These are phyloP conservation scores for Gymnoscopelus braueri DNA, from an alignment of 2,797 vertebrate species.

Conservation along the genomic window DNA sequence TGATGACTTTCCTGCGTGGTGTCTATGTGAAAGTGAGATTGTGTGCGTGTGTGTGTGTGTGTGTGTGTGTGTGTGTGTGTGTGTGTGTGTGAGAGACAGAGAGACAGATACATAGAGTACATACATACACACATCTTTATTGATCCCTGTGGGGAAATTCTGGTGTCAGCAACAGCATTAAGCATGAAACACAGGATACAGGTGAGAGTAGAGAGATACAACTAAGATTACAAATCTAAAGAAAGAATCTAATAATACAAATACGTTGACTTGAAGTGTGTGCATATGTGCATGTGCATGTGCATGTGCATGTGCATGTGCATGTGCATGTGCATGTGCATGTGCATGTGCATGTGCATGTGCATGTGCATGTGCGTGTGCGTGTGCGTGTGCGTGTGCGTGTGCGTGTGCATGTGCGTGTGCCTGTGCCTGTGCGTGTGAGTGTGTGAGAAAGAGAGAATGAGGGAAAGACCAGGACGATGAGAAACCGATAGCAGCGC, in stretches of 20 bases:
- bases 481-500: not conserved
- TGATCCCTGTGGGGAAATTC: slow-evolving; percentile 31
- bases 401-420: not conserved
- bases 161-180: too few relatives aligned
- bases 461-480: not conserved
- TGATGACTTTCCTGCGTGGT: slow-evolving; percentile 54
- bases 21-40: not conserved
- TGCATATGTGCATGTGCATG: too few relatives aligned
- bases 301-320: not conserved
- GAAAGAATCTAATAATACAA: too few relatives aligned
- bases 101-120: slow-evolving; percentile 9
- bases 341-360: too few relatives aligned
- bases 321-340: too few relatives aligned
- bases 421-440: not conserved
- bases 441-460: not conserved
- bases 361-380: slow-evolving; percentile 2
- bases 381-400: not conserved
- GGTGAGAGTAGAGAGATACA: too few relatives aligned
- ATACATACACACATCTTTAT: not conserved
- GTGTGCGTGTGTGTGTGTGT: slow-evolving; percentile 2
- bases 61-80: slow-evolving; percentile 30
- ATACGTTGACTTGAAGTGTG: too few relatives aligned
- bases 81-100: not conserved
- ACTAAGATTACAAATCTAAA: too few relatives aligned
- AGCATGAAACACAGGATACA: too few relatives aligned